Percentiles rank a stretch among this genome's conserved stretches.
Conservation (phyloP, 2,797 vertebrate species). For the Glyptemys insculpta region DNA sequence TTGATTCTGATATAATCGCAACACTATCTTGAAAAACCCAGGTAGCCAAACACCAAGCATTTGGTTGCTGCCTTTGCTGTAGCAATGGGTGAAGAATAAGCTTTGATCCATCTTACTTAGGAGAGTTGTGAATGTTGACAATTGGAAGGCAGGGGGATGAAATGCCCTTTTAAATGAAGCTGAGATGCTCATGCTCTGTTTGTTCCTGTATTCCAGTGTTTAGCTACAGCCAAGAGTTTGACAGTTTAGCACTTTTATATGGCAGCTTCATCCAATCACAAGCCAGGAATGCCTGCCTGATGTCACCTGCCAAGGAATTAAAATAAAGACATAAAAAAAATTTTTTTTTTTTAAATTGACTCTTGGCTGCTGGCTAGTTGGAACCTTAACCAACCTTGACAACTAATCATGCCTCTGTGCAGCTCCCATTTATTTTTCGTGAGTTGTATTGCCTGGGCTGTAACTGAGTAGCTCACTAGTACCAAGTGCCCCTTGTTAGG, state of each 20-base stretch:
- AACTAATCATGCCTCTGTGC: neutral
- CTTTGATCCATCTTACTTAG: too few species aligned
- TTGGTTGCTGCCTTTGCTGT: neutral
- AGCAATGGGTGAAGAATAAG: neutral
- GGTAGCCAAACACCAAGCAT: neutral
- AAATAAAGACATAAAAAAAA: neutral
- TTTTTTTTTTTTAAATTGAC: neutral
- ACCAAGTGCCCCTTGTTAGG: neutral
- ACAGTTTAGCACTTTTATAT: neutral
- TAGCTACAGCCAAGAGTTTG: neutral
- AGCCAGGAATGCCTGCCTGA: neutral
- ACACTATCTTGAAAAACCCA: neutral
- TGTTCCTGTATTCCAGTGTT: neutral
- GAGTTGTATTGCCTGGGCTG: neutral
- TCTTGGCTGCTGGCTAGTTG: neutral
- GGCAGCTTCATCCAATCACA: accelerated
- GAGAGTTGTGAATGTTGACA: neutral
- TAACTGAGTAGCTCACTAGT: neutral
- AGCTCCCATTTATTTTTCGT: neutral
- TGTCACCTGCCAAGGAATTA: neutral
- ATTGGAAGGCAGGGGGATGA: neutral
- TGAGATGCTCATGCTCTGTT: neutral
- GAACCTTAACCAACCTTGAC: neutral
- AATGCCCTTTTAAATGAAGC: neutral
- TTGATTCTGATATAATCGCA: neutral